Percentiles rank a stretch among this genome's conserved stretches.
These are phyloP conservation scores for Temnothorax longispinosus DNA, from an alignment of 1,140 invertebrate species.

Conservation along the genomic window DNA sequence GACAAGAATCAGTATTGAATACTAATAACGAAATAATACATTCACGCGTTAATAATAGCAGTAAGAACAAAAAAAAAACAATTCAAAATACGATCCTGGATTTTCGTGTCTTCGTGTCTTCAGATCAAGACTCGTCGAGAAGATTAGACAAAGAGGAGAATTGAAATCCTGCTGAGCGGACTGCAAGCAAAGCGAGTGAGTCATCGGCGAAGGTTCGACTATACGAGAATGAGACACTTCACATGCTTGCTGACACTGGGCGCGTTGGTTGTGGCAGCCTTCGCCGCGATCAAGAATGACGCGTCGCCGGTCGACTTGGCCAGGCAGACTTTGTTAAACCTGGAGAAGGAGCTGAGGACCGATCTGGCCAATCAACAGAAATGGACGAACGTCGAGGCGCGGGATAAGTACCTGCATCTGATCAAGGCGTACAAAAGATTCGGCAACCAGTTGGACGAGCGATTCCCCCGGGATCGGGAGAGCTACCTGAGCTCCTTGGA, in stretches of 20 bases:
- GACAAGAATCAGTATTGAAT: neutral
- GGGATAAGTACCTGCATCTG: conserved; percentile 76
- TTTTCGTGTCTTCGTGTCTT: neutral
- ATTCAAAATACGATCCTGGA: neutral
- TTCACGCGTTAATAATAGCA: neutral
- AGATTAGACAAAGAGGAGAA: conserved; percentile 9
- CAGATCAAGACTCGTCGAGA: neutral
- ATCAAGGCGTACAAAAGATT: conserved; percentile 87
- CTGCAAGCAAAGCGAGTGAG: conserved; percentile 2
- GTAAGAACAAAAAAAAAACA: neutral
- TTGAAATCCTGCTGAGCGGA: neutral
- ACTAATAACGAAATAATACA: neutral
- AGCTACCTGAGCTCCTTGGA: conserved; percentile 82
- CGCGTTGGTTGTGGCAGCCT: neutral
- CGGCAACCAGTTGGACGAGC: conserved; percentile 83
- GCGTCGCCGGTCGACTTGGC: conserved; percentile 85
- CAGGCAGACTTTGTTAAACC: conserved; percentile 86
- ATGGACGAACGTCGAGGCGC: conserved; percentile 9
- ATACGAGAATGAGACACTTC: neutral
- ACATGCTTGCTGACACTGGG: conserved; percentile 26
- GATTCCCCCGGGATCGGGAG: conserved; percentile 75
- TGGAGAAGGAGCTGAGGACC: conserved; percentile 78
- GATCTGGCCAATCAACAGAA: conserved; percentile 34
- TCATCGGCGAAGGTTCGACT: conserved; percentile 31
- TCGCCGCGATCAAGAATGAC: conserved; percentile 14